Conservation (phyloP, 2,888 invertebrate genomes). For the Carcina quercana region DNA sequence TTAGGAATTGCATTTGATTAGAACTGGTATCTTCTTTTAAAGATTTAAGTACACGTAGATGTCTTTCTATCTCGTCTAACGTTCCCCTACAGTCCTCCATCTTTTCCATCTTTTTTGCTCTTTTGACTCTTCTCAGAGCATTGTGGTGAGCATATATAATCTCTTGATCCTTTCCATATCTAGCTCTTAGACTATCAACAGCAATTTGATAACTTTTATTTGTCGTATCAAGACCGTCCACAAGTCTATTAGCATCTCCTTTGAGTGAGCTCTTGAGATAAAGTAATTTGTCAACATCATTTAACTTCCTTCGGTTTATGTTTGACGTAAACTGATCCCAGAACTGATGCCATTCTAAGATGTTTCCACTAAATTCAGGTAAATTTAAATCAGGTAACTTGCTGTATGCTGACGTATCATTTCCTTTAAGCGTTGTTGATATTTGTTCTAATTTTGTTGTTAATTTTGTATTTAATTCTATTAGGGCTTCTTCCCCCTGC, state of each 20-base stretch:
- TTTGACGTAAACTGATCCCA: constrained; percentile 2
- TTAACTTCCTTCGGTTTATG: background rate
- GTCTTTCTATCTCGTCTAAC: constrained; percentile 11
- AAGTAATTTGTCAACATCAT: constrained; percentile 1
- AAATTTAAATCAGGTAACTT: background rate
- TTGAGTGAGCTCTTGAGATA: background rate
- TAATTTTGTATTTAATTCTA: too few species aligned
- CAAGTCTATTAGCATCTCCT: background rate
- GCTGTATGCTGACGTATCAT: too few species aligned
- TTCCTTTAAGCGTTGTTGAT: too few species aligned
- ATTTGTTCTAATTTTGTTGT: too few species aligned
- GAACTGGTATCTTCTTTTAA: constrained; percentile 9
- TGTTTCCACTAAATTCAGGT: background rate
- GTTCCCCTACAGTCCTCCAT: constrained; percentile 6
- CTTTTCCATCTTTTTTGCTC: constrained; percentile 10
- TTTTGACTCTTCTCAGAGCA: background rate
- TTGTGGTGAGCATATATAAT: background rate
- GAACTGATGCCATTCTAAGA: constrained; percentile 1
- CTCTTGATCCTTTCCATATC: background rate
- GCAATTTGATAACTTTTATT: constrained; percentile 2
- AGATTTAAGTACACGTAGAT: constrained; percentile 9
- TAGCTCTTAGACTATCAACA: background rate
- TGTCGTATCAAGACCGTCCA: constrained; percentile 1
- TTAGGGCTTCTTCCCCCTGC: too few species aligned
- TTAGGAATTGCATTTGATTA: constrained; percentile 6